Base-by-base conservation (phyloP, 2,888 invertebrate genomes). In the Aproaerema taeniolella region DNA sequence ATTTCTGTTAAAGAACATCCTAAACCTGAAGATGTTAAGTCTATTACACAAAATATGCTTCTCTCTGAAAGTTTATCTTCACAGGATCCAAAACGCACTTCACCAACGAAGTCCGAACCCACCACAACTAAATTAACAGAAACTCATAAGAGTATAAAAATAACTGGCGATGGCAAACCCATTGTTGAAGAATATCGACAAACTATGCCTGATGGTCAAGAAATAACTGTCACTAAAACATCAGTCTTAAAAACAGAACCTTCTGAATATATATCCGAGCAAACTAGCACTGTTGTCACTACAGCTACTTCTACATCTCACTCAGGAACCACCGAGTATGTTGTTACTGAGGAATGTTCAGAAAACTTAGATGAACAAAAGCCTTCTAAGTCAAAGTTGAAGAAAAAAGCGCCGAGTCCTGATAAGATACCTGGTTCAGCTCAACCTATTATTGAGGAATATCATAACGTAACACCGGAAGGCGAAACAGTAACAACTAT, bases 251-350 rank as follows among this genome's bases (percentile, higher is more conserved):
- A 58, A 46, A 53, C 68, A 2, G 64, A 69, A 40, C 76, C 79
- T 26, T 50, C 57, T 12, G 66, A 77, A 43, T 61, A 53, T 42
- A 39, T 66, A 4, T 65, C 69, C 25, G 77, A 82, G 53, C 70
- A 71, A 31, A 70, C 61, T 14, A 76, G 64, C 36, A 74, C 69
- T 14, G 47, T 68, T 12, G 53, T 76, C 24, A 68, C 68, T 16
- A 65, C 77, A 11, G 66, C 16, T n/a, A 17, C 39, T 9, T 33
- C 31, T 6, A 41, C 36, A 2, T 20, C 37, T 29, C 24, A 35
- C 3, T 34, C 33, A 8, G 39, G 38, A 5, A 33, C 29, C 12
- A 33, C 37, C n/a, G 31, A 41, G 24, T 41, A 33, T 12, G 10
- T 32, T 13, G 41, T 41, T 8, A 37, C 33, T 12, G 34, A 38